Evolutionary conservation across 2,888 invertebrate genomes (phyloP), one percentile per base, ranked within the genome.

Genomic region (Reticulitermes lucifugus): DNA sequence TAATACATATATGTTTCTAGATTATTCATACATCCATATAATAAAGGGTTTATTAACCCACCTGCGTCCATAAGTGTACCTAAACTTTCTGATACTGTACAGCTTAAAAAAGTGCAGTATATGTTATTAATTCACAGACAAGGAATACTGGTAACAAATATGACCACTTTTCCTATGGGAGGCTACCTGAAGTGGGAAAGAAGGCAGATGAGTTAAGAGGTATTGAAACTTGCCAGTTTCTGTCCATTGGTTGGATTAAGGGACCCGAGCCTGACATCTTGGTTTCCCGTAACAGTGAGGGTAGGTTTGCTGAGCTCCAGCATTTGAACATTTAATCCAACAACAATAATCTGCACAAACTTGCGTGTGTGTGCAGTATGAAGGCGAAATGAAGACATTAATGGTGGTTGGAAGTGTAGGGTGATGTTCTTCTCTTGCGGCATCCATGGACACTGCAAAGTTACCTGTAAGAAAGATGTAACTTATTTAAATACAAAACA

Each of bases 331-430:
- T 91, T 90, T 71, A 93, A 91, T 43, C 96, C 95, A 9, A 94
- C 93, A 6, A 95, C 93, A 65, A 94, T 93, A 46, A 98, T 94
- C 90, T 98, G 96, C 29, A 98, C 90, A 89, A 96, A 98, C 91
- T 98, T 98, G 88, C 96, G 92, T n/a, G 94, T 93, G 88, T 95
- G 94, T 1, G 96, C 96, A 0, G 98, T 98, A 86, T 97, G 96
- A 22, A 98, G 92, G 83, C 96, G 94, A 93, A 97, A 96, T 1
- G 94, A 93, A 0, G 96, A 94, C 88, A 94, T 93, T 90, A 98
- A 94, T 0, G 98, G 98, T 0, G 97, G 95, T 14, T 95, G 93
- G 91, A 98, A 98, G 89, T 95, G 94, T 9, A 98, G 91, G 2
- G 94, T 93, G 77, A 97, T 95, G 87, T 94, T 94, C n/a, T 94